Evolutionary conservation across 92 coral and sea anemone species (phyloP).

Genomic region (Palythoa grandiflora): DNA sequence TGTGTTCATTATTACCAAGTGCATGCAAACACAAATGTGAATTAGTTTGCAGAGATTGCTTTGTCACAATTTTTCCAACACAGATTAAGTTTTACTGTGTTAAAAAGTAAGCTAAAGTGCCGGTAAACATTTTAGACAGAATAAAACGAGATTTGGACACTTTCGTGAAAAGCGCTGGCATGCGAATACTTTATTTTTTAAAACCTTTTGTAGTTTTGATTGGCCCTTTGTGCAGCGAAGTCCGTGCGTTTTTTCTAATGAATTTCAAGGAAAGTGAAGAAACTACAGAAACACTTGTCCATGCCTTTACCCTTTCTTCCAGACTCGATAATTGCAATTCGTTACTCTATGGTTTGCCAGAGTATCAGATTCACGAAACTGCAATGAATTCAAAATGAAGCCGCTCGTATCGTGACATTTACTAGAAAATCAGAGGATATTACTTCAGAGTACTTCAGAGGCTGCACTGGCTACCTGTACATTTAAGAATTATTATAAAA

Average conservation of each 20-base stretch:
- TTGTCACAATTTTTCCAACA: too few relatives aligned
- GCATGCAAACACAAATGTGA: too few relatives aligned
- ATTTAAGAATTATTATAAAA: constrained; percentile 27
- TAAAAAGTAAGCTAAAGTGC: too few relatives aligned
- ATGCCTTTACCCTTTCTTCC: constrained; percentile 17
- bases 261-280: not conserved
- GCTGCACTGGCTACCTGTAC: constrained; percentile 41
- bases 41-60: too few relatives aligned
- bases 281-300: constrained; percentile 23
- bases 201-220: not conserved
- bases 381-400: constrained; percentile 28
- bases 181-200: too few relatives aligned
- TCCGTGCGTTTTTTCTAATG: too few relatives aligned
- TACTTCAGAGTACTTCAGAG: constrained; percentile 38
- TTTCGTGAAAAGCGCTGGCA: too few relatives aligned
- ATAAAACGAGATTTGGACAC: too few relatives aligned
- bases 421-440: constrained; percentile 32
- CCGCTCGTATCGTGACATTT: constrained; percentile 37
- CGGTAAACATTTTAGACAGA: too few relatives aligned
- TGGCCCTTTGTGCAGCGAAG: too few relatives aligned
- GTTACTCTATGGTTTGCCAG: constrained; percentile 34
- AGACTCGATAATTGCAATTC: constrained; percentile 18
- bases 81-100: too few relatives aligned
- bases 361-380: constrained; percentile 27
- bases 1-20: too few relatives aligned